phyloP scores from a whole-genome alignment of 2,797 vertebrate species.

The Karalla daura region DNA sequence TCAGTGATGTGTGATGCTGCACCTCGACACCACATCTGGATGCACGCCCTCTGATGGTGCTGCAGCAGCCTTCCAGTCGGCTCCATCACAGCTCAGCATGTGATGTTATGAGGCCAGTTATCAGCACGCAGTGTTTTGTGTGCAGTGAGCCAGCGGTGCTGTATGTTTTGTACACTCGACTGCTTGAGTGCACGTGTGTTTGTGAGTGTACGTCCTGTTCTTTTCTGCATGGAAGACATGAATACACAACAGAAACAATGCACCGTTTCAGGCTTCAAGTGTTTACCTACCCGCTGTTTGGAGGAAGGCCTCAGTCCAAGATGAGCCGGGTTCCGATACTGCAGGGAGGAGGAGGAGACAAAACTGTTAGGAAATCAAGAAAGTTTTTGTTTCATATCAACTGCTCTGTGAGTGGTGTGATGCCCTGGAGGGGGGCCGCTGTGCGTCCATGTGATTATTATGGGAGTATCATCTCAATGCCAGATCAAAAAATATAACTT shows the following conservation, averaged over 20 bases:
- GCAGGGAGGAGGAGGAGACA: constrained; percentile 11
- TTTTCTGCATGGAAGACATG: constrained; percentile 1
- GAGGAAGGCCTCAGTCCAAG: constrained; percentile 40
- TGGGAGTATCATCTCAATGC: no score
- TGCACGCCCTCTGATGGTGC: not conserved
- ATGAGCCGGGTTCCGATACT: constrained; percentile 37
- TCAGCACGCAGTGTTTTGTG: constrained; percentile 5
- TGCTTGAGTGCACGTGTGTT: not conserved
- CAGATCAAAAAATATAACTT: no score
- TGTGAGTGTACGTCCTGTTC: constrained; percentile 16
- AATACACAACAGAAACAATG: constrained; percentile 6
- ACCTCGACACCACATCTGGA: not conserved
- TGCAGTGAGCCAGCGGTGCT: not conserved
- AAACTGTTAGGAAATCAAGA: not conserved
- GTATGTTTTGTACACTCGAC: constrained; percentile 3
- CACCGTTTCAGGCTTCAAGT: not conserved
- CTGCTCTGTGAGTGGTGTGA: no score
- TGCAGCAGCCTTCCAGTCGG: not conserved
- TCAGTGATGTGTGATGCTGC: not conserved
- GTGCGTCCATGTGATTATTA: no score
- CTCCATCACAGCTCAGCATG: constrained; percentile 1
- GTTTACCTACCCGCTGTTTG: constrained; percentile 50
- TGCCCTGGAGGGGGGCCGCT: no score
- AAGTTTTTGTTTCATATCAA: not conserved
- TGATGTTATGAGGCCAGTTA: constrained; percentile 42